Conservation (phyloP, 2,888 invertebrate species). For the Agonopterix alstromeriana region DNA sequence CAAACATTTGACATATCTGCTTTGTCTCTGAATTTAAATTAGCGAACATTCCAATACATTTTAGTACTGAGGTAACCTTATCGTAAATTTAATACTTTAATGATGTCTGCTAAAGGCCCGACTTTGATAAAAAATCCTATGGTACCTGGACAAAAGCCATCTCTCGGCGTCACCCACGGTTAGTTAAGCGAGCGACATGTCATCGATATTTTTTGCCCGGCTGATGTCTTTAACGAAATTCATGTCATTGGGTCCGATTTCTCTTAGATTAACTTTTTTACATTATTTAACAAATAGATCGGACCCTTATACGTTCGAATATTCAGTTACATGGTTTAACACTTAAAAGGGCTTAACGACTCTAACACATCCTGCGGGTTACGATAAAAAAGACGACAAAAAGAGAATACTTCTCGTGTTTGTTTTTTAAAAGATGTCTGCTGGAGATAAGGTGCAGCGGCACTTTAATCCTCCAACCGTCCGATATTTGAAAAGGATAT, state of each 20-base stretch:
- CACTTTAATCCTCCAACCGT: conserved; percentile 72
- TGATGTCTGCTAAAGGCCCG: conserved; percentile 52
- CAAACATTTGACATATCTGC: neutral
- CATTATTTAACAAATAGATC: conserved; percentile 75
- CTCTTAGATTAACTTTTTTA: conserved; percentile 73
- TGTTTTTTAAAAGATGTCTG: conserved; percentile 77
- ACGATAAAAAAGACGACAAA: conserved; percentile 74
- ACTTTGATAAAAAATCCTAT: conserved; percentile 43
- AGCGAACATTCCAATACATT: conserved; percentile 25
- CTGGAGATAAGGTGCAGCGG: conserved; percentile 70
- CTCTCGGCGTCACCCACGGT: conserved; percentile 51
- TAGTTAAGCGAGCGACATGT: conserved; percentile 56
- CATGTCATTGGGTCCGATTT: conserved; percentile 73
- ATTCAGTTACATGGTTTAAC: conserved; percentile 77
- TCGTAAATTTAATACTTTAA: conserved; percentile 71
- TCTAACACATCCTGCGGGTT: conserved; percentile 77
- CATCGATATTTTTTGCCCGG: conserved; percentile 67
- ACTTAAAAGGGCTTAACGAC: conserved; percentile 77
- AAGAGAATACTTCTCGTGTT: conserved; percentile 71
- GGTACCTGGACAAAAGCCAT: conserved; percentile 47
- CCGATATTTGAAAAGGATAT: conserved; percentile 76
- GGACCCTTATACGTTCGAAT: conserved; percentile 72
- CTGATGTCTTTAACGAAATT: conserved; percentile 73
- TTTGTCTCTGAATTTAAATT: conserved; percentile 15
- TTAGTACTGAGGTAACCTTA: conserved; percentile 39